Conservation (phyloP, 2,113 vertebrate species). For the Entomyzon cyanotis region DNA sequence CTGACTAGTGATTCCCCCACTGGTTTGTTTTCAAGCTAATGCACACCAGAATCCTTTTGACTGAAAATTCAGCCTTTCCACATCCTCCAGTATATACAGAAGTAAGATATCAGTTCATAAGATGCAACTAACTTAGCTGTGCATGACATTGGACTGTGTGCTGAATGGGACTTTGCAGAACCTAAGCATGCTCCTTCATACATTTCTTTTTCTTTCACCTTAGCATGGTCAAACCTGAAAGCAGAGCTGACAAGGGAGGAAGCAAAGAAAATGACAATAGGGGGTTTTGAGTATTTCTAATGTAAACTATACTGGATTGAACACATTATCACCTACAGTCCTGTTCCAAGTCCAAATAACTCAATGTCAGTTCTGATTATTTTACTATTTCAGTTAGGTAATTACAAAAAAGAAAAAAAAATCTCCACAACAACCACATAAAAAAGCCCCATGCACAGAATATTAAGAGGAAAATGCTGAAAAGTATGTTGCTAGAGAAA, state of each 20-base stretch:
- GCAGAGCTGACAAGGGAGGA: neutral
- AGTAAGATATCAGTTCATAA: neutral
- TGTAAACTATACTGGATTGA: neutral
- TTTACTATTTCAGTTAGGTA: neutral
- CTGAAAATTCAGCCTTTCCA: neutral
- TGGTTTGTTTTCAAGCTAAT: too few relatives aligned
- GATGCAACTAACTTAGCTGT: neutral
- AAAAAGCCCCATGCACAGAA: neutral
- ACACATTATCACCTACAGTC: neutral
- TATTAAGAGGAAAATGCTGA: neutral
- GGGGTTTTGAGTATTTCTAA: neutral
- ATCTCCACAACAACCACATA: accelerated
- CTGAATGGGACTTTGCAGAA: neutral
- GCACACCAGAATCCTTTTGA: neutral
- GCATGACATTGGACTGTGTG: accelerated
- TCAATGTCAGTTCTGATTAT: neutral
- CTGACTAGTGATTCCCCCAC: too few relatives aligned
- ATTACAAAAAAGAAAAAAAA: neutral
- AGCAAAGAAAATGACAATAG: neutral
- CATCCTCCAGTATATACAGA: neutral
- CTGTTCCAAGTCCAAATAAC: neutral
- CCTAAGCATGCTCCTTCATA: neutral
- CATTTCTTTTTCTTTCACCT: neutral
- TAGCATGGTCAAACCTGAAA: neutral
- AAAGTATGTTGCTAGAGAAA: neutral